phyloP scores from a whole-genome alignment of 2,888 invertebrate genomes.

The Rhogogaster chlorosoma region DNA sequence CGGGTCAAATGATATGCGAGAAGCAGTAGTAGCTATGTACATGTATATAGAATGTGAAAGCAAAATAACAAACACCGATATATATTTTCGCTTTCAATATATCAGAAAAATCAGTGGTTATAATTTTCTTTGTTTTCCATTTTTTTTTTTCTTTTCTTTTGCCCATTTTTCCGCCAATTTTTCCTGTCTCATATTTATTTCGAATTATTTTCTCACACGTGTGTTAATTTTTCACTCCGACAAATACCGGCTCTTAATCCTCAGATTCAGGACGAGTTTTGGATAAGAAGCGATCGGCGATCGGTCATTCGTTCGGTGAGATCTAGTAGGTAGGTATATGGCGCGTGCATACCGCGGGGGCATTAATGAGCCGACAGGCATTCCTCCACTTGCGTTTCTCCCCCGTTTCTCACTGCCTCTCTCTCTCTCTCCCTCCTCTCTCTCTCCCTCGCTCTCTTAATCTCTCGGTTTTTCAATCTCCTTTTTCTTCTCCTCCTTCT shows the following conservation, averaged over 20 bases:
- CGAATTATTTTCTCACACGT: too few relatives aligned
- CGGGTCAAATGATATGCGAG: conserved; percentile 28
- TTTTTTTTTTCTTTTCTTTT: too few relatives aligned
- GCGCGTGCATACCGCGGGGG: conserved; percentile 72
- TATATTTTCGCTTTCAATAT: too few relatives aligned
- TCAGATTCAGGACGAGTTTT: not conserved
- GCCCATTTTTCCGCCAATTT: too few relatives aligned
- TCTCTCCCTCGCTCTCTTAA: conserved; percentile 55
- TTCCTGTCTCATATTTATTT: too few relatives aligned
- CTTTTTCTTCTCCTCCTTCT: conserved; percentile 34
- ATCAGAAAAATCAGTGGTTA: not conserved
- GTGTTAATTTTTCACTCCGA: not conserved
- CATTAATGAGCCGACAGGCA: conserved; percentile 76
- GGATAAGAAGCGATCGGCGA: conserved; percentile 61
- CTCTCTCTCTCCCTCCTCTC: conserved; percentile 33
- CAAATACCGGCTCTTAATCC: not conserved
- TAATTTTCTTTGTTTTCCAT: too few relatives aligned
- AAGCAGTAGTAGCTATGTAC: too few relatives aligned
- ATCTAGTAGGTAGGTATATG: conserved; percentile 67
- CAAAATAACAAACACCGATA: not conserved
- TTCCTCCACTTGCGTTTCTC: conserved; percentile 63
- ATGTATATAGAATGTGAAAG: too few relatives aligned
- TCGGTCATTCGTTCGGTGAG: conserved; percentile 76
- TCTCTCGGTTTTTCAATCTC: conserved; percentile 55
- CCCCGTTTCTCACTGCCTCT: conserved; percentile 50